These are phyloP conservation scores for Rhinolophus ferrumequinum DNA, from an alignment of 2,113 vertebrate species.

Conservation along the genomic window DNA sequence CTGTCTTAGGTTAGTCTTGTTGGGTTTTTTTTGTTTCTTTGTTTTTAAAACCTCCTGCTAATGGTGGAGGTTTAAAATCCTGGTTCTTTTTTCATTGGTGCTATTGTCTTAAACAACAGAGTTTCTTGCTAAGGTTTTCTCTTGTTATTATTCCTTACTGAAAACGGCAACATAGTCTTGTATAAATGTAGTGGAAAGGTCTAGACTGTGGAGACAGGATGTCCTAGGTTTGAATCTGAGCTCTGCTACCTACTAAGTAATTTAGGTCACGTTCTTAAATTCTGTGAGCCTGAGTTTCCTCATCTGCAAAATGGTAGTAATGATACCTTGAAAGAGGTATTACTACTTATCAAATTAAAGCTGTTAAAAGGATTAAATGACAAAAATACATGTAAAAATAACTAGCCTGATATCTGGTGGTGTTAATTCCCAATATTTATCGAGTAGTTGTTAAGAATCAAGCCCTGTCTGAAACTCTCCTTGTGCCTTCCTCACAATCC, in stretches of 20 bases:
- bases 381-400: background rate
- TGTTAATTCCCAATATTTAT: background rate
- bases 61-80: constrained; percentile 23
- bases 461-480: background rate
- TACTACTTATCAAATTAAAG: background rate
- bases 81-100: background rate
- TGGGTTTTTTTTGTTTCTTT: background rate
- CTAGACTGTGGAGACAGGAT: background rate
- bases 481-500: background rate
- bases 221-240: background rate
- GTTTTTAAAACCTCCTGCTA: constrained; percentile 1
- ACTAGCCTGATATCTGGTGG: background rate
- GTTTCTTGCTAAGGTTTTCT: constrained; percentile 35
- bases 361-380: constrained; percentile 7
- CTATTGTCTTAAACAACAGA: constrained; percentile 44
- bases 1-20: background rate
- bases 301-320: background rate
- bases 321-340: background rate
- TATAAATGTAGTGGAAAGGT: background rate
- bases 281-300: background rate
- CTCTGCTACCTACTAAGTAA: background rate
- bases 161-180: background rate
- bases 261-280: background rate
- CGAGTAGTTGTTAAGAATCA: background rate
- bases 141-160: constrained; percentile 18